Base-by-base conservation (phyloP, 2,113 vertebrate genomes). In the Hyaena hyaena region DNA sequence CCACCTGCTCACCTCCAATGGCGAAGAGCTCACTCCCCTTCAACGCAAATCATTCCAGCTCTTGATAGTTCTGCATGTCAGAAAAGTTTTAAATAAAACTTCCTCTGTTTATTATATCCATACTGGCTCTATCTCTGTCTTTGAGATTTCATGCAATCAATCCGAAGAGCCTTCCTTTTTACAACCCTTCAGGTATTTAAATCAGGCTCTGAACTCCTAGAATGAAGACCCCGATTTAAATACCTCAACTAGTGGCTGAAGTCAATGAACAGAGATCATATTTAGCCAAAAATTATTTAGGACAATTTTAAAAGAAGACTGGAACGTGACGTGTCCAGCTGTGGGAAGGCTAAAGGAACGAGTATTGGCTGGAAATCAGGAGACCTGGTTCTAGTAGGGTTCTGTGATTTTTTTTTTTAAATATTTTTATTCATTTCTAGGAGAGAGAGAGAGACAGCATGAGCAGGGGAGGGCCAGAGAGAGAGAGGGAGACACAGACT, bases 61-160 rank as follows among this genome's bases (percentile, higher is more conserved):
- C 5, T 66, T 61, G 21, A 93, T 24, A 86, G 53, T 31, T 65
- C 43, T 83, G 6, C 19, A 7, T 39, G 48, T 50, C 74, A 69
- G 77, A 88, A 82, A 50, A 10, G 19, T 58, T 88, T 81, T 81
- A 81, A 93, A 55, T 9, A 74, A 79, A 92, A 48, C 24, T 79
- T 19, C 39, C 81, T 83, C 48, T 5, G 58, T 66, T 84, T 85
- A 28, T 33, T 85, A 89, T 48, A 53, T 35, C 43, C 10, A 0
- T 17, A 74, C 86, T 82, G 63, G 21, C 7, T 90, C 58, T 68
- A 19, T 88, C 85, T 96, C 85, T 95, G 68, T 31, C 21, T 97
- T 82, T 94, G 31, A 95, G 10, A 48, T 73, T 61, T 14, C 55
- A 48, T 19, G 43, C 33, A 92, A 89, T 16, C 86, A 82, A 83